phyloP scores from a whole-genome alignment of 1,140 invertebrate genomes.

The Heliconius hewitsoni region DNA sequence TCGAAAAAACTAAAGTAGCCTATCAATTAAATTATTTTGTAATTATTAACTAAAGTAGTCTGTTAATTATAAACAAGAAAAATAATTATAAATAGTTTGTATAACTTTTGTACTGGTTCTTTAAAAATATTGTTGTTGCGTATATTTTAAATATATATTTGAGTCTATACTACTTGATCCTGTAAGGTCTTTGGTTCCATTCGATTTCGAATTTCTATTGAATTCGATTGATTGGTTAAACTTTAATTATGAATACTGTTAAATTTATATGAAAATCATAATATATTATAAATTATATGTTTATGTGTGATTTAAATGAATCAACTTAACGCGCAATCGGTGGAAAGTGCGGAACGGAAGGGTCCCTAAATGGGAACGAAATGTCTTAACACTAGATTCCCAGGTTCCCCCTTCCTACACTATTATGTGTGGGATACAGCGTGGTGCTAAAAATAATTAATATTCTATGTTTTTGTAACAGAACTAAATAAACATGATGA shows the following conservation, averaged over 20 bases:
- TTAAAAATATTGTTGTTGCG: neutral
- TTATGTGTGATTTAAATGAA: too few species aligned
- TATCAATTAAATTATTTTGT: neutral
- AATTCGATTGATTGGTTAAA: neutral
- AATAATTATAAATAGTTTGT: neutral
- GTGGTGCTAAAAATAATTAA: too few species aligned
- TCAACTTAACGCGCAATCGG: too few species aligned
- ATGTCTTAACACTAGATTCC: too few species aligned
- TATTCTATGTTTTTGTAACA: too few species aligned
- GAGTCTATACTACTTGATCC: neutral
- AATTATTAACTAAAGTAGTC: neutral
- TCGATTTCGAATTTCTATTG: too few species aligned
- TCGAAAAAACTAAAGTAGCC: neutral
- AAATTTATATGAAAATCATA: too few species aligned
- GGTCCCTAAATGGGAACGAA: too few species aligned
- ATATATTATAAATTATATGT: neutral
- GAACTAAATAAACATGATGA: too few species aligned
- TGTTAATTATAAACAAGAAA: slow-evolving; percentile 5
- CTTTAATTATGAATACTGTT: neutral
- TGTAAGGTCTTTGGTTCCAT: neutral
- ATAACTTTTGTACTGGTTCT: neutral
- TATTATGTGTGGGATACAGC: too few species aligned
- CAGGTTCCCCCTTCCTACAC: too few species aligned
- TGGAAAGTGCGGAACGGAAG: too few species aligned
- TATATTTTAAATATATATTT: neutral